Base-by-base conservation (phyloP, 2,888 invertebrate genomes). In the Eupithecia inturbata region DNA sequence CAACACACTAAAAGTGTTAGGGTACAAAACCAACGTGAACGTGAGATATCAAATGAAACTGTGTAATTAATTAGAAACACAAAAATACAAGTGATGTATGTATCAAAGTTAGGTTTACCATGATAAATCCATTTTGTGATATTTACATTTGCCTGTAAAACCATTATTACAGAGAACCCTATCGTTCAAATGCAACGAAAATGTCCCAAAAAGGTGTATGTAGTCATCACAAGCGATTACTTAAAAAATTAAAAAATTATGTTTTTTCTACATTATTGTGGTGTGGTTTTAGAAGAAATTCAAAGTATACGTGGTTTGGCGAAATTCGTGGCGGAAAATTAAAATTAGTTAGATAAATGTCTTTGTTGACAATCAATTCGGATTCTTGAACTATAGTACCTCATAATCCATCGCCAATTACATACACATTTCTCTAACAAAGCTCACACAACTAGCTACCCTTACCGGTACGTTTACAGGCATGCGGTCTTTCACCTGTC, bases 381-480 rank as follows among this genome's bases (percentile, higher is more conserved):
- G 36, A 36, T 9, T 36, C 36, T 36, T 7, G 36, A 36, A 1
- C 36, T 36, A 36, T 36, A 36, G 7, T 36, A 14, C 22, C 10
- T 57, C 26, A 26, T 14, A n/a, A n/a, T n/a, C n/a, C n/a, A 12
- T 57, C 14, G 57, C 12, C 57, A 22, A 10, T 26, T 26, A 57
- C 57, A 57, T 57, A 57, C 12, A 57, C 57, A 53, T 53, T 26
- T n/a, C 49, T 14, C 41, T 49, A n/a, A 22, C 12, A 4, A 57
- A 57, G 53, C 5, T 57, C 57, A 39, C 36, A 36, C 66, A 66
- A 36, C 36, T n/a, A 60, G 60, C 64, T 64, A 66, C 70, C 86
- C 93, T 94, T 94, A 94, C 94, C 94, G 86, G 90, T 85, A 85
- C 87, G 81, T 81, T 87, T 91, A 89, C 86, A 89, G 88, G 83